phyloP scores from a whole-genome alignment of 2,888 invertebrate species.

The Lasioglossum pauxillum region DNA sequence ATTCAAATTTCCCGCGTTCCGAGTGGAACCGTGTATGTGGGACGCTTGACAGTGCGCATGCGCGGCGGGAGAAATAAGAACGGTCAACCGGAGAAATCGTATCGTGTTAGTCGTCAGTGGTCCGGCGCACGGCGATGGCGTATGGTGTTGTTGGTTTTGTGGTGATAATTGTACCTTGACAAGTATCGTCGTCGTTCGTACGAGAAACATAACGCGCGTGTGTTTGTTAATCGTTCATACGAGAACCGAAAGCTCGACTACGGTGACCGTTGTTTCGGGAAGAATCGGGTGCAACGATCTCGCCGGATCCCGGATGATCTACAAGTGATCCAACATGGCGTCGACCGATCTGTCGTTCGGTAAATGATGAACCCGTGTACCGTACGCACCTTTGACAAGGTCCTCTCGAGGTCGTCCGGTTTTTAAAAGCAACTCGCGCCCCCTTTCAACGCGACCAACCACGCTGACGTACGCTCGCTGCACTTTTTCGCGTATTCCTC shows the following conservation, averaged over 20 bases:
- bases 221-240: slow-evolving; percentile 16
- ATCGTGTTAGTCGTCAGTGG: slow-evolving; percentile 68
- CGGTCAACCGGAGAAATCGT: slow-evolving; percentile 47
- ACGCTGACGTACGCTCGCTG: neutral
- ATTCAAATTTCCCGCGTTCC: slow-evolving; percentile 37
- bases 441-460: slow-evolving; percentile 17
- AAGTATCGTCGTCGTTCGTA: slow-evolving; percentile 22
- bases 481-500: neutral
- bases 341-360: slow-evolving; percentile 84
- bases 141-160: slow-evolving; percentile 55
- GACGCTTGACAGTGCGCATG: slow-evolving; percentile 49
- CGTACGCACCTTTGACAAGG: slow-evolving; percentile 61
- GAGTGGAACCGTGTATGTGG: neutral
- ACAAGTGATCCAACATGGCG: slow-evolving; percentile 83
- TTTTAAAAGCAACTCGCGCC: slow-evolving; percentile 42
- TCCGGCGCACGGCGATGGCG: slow-evolving; percentile 77
- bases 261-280: slow-evolving; percentile 34
- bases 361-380: slow-evolving; percentile 76
- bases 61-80: slow-evolving; percentile 69
- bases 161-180: slow-evolving; percentile 19
- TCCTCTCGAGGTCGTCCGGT: slow-evolving; percentile 66
- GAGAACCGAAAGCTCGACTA: neutral
- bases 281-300: slow-evolving; percentile 38
- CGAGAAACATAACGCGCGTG: slow-evolving; percentile 35
- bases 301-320: slow-evolving; percentile 77